Base-by-base conservation (phyloP, 2,113 vertebrate species). In the Epinephelus fuscoguttatus region DNA sequence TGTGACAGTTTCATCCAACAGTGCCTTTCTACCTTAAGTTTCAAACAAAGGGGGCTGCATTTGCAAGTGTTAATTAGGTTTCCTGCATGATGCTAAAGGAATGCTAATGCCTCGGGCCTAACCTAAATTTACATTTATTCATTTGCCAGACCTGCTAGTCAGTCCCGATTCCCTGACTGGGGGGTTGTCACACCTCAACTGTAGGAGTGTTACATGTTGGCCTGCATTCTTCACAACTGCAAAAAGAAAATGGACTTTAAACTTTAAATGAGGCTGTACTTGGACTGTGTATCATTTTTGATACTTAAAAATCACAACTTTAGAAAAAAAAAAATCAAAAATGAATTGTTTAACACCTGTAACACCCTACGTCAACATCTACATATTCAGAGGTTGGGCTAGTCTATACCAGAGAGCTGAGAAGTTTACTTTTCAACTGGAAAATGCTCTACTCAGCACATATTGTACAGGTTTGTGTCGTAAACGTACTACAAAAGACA, bases 91-190 rank as follows among this genome's bases (percentile, higher is more conserved):
- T 13, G 60, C 63, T 82, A 76, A 30, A 86, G 30, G 75, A 60
- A 86, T 71, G 55, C 66, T 72, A 86, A 84, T 37, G 42, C 52
- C 17, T 9, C 4, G 3, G 23, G 0, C 8, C 11, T 1, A 42
- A 72, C 6, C 68, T 18, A n/a, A n/a, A 75, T 63, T 73, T 76
- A 30, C 56, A 74, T 61, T 49, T 25, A 69, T 61, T 68, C 18
- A 67, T 67, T 5, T 15, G 19, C 13, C 47, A n/a, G 70, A 53
- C 2, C 47, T 15, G 53, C 67, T 14, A 2, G 75, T 61, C 62
- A 2, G 23, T 66, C 82, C 59, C 1, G 7, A 49, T 23, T 70
- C 23, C 4, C 7, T 52, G 12, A 52, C 33, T 2, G 0, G 15
- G 59, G 40, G 1, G 19, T 59, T 40, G 12, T 50, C 75, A 71